Base-by-base conservation (phyloP, 1,140 invertebrate species). In the Dolichoris vasculosae region DNA sequence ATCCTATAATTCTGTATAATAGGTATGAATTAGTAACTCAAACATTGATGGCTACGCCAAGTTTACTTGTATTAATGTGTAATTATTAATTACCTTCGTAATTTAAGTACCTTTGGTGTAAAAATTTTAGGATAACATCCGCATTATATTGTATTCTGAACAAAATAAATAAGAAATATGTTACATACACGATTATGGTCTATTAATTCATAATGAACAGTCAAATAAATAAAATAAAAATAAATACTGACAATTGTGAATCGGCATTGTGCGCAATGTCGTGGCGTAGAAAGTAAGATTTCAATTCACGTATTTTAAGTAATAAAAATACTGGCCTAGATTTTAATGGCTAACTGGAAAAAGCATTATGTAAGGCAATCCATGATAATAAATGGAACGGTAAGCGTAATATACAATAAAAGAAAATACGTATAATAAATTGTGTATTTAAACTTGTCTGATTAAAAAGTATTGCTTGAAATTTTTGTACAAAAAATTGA, bases 61-160 rank as follows among this genome's bases (percentile, higher is more conserved):
- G 88, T 92, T 92, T 92, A 90, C 91, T 91, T 92, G 89, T 93
- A 92, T 89, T 90, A 90, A 91, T 90, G 88, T 92, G 91, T 92
- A 91, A 92, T 91, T 92, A 92, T 86, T 91, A 91, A 92, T 93
- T 92, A 91, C 91, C 88, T 90, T 92, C 89, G 90, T 93, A 92
- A 92, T 88, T 89, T 91, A 91, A 89, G 88, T 90, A 84, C 90
- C 89, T 90, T 93, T 90, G 91, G 89, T 92, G 92, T 93, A 92
- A 92, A 92, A 90, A 88, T 86, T 88, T 89, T 91, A 92, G 91
- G 90, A 89, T 88, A 86, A 91, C 88, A 90, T 88, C 86, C 90
- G 88, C 89, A 89, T 87, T 88, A 83, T 73, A 82, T 80, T 87
- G 40, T 83, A 79, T 71, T 82, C 78, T 81, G 48, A 43, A 83